Evolutionary conservation across 2,113 vertebrate species (phyloP).

Genomic region (Candoia aspera): DNA sequence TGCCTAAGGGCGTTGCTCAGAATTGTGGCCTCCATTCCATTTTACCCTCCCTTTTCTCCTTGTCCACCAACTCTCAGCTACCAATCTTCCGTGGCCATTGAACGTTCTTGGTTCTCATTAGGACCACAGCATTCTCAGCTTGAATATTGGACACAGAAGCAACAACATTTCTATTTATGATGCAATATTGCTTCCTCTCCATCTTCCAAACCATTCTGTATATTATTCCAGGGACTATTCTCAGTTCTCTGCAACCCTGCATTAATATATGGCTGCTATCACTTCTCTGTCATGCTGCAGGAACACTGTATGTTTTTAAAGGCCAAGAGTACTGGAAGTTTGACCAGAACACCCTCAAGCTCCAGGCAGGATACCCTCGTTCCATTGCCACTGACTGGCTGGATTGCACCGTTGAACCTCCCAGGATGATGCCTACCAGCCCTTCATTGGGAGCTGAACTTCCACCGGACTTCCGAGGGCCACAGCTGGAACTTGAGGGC

Average conservation of each 20-base stretch:
- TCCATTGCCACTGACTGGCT: slow-evolving; percentile 73
- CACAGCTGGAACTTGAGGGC: background rate
- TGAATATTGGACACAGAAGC: background rate
- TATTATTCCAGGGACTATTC: background rate
- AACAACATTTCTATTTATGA: background rate
- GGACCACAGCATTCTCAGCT: background rate
- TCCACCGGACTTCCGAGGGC: background rate
- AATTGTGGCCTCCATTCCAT: background rate
- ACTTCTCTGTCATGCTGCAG: slow-evolving; percentile 50
- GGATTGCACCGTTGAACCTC: slow-evolving; percentile 54
- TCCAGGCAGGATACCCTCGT: slow-evolving; percentile 68
- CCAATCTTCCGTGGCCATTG: background rate
- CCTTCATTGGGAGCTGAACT: background rate
- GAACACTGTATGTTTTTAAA: slow-evolving; percentile 71
- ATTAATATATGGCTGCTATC: background rate
- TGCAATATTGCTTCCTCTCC: background rate
- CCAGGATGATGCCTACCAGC: background rate
- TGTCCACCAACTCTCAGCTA: background rate
- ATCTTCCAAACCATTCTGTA: background rate
- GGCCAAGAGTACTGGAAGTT: slow-evolving; percentile 76
- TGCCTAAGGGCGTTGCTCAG: background rate
- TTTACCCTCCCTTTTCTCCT: background rate
- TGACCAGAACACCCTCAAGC: slow-evolving; percentile 55
- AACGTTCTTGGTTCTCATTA: background rate
- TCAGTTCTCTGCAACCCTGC: background rate